phyloP scores from a whole-genome alignment of 2,888 invertebrate genomes.

The Rotaria socialis region DNA sequence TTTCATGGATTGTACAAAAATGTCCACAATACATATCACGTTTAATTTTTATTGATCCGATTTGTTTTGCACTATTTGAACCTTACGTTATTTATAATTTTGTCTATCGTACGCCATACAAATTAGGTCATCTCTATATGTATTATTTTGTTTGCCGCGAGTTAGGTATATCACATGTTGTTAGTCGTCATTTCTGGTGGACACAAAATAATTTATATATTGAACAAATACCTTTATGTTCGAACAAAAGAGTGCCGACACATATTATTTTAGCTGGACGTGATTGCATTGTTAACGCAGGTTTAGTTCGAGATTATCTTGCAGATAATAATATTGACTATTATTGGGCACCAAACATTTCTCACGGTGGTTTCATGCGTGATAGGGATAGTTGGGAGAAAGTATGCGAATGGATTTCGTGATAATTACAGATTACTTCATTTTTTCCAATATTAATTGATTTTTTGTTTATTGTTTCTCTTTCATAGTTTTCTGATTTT shows the following conservation, averaged over 20 bases:
- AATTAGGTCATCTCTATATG: neutral
- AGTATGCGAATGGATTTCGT: constrained; percentile 23
- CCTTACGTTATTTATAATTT: constrained; percentile 32
- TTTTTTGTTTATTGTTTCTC: neutral
- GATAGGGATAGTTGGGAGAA: neutral
- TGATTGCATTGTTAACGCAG: neutral
- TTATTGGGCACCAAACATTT: constrained; percentile 22
- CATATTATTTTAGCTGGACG: constrained; percentile 3
- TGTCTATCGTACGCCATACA: constrained; percentile 28
- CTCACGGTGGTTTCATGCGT: neutral
- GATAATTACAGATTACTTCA: neutral
- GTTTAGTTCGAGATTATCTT: constrained; percentile 3
- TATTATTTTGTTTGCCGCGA: constrained; percentile 30
- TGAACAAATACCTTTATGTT: neutral
- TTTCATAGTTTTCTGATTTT: neutral
- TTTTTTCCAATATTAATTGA: neutral
- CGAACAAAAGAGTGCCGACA: neutral
- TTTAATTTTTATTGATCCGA: constrained; percentile 16
- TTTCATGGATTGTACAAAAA: constrained; percentile 11
- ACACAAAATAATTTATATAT: constrained; percentile 15
- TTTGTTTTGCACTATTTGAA: constrained; percentile 14
- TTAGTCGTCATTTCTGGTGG: constrained; percentile 35
- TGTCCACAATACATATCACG: constrained; percentile 6
- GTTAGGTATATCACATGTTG: constrained; percentile 10
- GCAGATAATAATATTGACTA: neutral